phyloP scores from a whole-genome alignment of 2,113 vertebrate genomes.

The Leuciscus idus region DNA sequence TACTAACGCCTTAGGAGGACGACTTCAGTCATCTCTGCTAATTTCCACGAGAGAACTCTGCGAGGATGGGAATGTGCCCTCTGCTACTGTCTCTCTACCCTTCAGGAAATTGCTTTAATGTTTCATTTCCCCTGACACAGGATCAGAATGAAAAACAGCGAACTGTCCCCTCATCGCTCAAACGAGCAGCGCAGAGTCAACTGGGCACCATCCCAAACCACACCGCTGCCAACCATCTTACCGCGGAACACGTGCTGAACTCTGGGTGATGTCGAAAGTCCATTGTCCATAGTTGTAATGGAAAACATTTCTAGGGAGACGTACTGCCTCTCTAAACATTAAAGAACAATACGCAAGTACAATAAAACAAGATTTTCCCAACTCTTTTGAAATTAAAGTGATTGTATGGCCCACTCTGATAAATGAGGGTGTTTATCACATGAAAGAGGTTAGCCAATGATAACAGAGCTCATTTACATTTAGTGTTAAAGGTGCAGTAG shows the following conservation, averaged over 20 bases:
- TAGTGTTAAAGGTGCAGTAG: neutral
- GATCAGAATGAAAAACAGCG: conserved; percentile 37
- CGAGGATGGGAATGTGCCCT: conserved; percentile 32
- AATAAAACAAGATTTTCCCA: neutral
- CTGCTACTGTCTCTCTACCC: conserved; percentile 12
- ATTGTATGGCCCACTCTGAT: neutral
- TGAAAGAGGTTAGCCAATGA: neutral
- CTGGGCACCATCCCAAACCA: conserved; percentile 29
- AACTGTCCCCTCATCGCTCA: conserved; percentile 26
- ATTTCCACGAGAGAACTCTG: conserved; percentile 34
- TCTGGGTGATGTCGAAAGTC: conserved; percentile 34
- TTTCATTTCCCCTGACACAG: conserved; percentile 47
- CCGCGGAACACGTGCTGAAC: neutral
- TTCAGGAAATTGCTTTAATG: conserved; percentile 53
- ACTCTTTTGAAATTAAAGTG: neutral
- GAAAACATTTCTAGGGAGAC: neutral
- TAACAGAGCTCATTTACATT: neutral
- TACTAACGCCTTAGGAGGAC: conserved; percentile 33
- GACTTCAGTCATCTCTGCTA: conserved; percentile 35
- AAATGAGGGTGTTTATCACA: neutral
- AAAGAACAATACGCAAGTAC: neutral
- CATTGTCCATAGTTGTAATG: neutral
- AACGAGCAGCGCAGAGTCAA: conserved; percentile 9
- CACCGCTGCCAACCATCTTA: conserved; percentile 1
- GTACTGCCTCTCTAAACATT: neutral